Evolutionary conservation across 2,113 vertebrate species (phyloP).

Genomic region (Stomatorhinus ivindoensis): DNA sequence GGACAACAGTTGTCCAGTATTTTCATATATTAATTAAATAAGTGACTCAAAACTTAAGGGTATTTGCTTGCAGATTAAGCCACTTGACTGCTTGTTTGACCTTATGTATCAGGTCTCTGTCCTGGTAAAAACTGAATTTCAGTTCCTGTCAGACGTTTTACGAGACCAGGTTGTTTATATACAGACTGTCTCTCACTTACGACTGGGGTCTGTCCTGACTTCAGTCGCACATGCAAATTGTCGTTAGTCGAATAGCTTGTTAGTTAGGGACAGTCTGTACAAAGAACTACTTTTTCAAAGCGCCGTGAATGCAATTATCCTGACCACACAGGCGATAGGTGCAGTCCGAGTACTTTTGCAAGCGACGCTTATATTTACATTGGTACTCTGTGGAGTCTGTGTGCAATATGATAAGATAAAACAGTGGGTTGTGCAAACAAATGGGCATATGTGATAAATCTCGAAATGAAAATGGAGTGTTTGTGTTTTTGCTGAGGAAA

Average conservation of each 20-base stretch:
- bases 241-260: not conserved
- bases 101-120: not conserved
- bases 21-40: not conserved
- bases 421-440: not conserved
- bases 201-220: not conserved
- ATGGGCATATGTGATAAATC: not conserved
- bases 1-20: not conserved
- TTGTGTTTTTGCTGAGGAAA: not conserved
- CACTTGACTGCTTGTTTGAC: not conserved
- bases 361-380: not conserved
- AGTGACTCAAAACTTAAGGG: not conserved
- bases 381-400: not conserved
- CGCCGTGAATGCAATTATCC: not conserved
- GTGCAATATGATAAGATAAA: constrained; percentile 4
- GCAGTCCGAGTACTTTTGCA: not conserved
- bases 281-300: not conserved
- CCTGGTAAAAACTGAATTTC: not conserved
- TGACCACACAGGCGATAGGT: not conserved
- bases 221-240: not conserved
- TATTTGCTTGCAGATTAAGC: not conserved
- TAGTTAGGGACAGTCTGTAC: not conserved
- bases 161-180: not conserved
- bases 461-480: not conserved
- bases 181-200: not conserved
- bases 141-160: not conserved